Percentiles rank a stretch among this genome's conserved stretches.
Evolutionary conservation across 1,140 invertebrate species (phyloP).

Genomic region (Olivierus martensii): DNA sequence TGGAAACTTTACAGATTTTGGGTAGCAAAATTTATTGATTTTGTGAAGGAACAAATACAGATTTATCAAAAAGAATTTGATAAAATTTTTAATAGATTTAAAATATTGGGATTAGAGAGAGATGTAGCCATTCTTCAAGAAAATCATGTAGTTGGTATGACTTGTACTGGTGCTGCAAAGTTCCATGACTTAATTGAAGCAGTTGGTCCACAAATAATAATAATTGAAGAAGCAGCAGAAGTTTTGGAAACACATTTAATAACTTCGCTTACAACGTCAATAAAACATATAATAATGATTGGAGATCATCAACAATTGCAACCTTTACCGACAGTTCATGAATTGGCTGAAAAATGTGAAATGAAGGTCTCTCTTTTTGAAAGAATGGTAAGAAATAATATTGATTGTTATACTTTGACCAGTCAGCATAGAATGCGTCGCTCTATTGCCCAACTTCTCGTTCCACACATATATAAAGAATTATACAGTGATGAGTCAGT

Average conservation of each 20-base stretch:
- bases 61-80: no score
- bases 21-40: no score
- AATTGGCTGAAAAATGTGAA: slow-evolving; percentile 27
- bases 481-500: neutral
- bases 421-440: slow-evolving; percentile 16
- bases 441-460: slow-evolving; percentile 3
- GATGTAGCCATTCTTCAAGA: neutral
- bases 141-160: slow-evolving; percentile 48
- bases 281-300: slow-evolving; percentile 68
- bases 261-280: slow-evolving; percentile 48
- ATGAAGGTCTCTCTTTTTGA: slow-evolving; percentile 29
- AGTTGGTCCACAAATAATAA: slow-evolving; percentile 44
- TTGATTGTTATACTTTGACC: neutral
- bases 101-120: neutral
- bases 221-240: slow-evolving; percentile 77
- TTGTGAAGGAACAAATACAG: no score
- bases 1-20: no score
- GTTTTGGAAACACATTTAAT: slow-evolving; percentile 62
- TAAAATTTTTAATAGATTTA: neutral
- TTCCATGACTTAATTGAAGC: slow-evolving; percentile 43
- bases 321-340: slow-evolving; percentile 31
- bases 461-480: slow-evolving; percentile 9
- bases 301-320: slow-evolving; percentile 43
- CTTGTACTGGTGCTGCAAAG: slow-evolving; percentile 57
- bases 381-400: slow-evolving; percentile 9